Evolutionary conservation across 2,797 vertebrate genomes (phyloP).

Genomic region (Channa striata): DNA sequence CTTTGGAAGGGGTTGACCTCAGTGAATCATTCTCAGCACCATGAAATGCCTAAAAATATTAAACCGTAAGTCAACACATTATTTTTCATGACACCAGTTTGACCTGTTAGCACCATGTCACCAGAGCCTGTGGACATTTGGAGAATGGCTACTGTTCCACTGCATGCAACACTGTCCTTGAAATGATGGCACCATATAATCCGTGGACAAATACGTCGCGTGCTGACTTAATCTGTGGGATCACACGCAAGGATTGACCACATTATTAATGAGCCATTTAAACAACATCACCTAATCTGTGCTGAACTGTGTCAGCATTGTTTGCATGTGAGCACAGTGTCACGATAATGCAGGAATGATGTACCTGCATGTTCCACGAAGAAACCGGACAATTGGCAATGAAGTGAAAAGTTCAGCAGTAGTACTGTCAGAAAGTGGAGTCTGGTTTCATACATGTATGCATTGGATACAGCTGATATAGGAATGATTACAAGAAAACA

Average conservation of each 20-base stretch:
- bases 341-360: neutral
- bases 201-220: constrained; percentile 61
- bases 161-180: constrained; percentile 13
- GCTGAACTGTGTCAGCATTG: constrained; percentile 8
- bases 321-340: constrained; percentile 6
- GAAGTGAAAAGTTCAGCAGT: neutral
- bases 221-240: constrained; percentile 62
- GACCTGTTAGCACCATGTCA: neutral
- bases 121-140: neutral
- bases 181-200: constrained; percentile 52
- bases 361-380: neutral
- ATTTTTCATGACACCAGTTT: neutral
- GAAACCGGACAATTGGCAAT: neutral
- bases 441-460: neutral
- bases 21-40: neutral
- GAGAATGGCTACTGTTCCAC: neutral
- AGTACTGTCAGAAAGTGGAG: neutral
- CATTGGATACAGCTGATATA: neutral
- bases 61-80: too few species aligned
- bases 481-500: neutral
- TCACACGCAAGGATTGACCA: constrained; percentile 46
- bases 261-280: constrained; percentile 62
- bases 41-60: neutral
- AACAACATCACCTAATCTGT: constrained; percentile 57
- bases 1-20: too few species aligned